Evolutionary conservation across 2,797 vertebrate species (phyloP).

Genomic region (Holocentrus rufus): DNA sequence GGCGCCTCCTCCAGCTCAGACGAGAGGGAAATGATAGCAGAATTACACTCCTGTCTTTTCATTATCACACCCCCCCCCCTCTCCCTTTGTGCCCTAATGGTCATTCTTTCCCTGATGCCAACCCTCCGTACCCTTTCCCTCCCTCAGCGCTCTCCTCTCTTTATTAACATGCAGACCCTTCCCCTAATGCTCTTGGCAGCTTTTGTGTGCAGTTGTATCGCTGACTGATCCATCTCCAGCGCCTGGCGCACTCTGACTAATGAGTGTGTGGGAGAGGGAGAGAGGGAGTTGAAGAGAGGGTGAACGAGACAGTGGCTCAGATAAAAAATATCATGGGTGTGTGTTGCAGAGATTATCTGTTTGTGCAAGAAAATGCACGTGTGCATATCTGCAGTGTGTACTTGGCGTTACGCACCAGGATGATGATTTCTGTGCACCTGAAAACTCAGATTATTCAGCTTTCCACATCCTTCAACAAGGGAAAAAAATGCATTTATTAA

Average conservation of each 20-base stretch:
- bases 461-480: not conserved
- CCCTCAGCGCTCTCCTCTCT: conserved; percentile 16
- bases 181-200: conserved; percentile 45
- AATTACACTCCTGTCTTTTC: no score
- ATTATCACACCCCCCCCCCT: no score
- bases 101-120: not conserved
- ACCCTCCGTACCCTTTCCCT: conserved; percentile 16
- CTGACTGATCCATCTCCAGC: conserved; percentile 43
- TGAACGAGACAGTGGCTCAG: no score
- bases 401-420: no score
- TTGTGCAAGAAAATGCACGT: no score
- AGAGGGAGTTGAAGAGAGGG: no score
- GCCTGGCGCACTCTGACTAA: conserved; percentile 30
- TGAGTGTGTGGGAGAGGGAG: conserved; percentile 2
- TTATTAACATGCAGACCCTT: conserved; percentile 50
- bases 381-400: no score
- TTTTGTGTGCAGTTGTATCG: conserved; percentile 44
- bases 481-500: no score
- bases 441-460: not conserved
- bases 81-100: not conserved
- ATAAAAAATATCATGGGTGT: no score
- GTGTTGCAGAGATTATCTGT: no score
- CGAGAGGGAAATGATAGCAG: no score
- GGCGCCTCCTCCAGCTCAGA: no score
- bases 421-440: not conserved